phyloP scores from a whole-genome alignment of 2,797 vertebrate species.

The Sparus aurata region DNA sequence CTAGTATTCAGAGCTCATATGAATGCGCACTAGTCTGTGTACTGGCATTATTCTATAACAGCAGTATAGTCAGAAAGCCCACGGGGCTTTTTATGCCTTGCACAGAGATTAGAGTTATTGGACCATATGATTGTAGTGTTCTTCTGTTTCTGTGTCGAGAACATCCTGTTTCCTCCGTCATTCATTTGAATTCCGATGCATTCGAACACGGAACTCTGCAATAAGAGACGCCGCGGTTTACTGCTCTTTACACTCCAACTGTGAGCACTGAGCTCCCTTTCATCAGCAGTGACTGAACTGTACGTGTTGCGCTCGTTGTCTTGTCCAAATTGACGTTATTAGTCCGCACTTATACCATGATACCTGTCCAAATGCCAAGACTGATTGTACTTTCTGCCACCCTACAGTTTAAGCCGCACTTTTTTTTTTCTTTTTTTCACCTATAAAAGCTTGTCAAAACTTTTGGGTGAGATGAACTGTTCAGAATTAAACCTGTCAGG shows the following conservation, averaged over 20 bases:
- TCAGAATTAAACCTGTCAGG: not conserved
- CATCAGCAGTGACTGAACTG: constrained; percentile 7
- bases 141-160: not conserved
- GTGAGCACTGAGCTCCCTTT: not conserved
- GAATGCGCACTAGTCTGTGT: too few species aligned
- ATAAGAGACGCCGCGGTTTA: not conserved
- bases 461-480: not conserved
- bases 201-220: not conserved
- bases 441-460: not conserved
- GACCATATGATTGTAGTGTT: not conserved
- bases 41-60: too few species aligned
- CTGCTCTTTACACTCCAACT: not conserved
- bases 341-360: not conserved
- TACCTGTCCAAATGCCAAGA: not conserved
- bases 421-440: not conserved
- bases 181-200: not conserved
- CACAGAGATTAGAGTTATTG: constrained; percentile 1
- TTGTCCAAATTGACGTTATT: not conserved
- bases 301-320: not conserved
- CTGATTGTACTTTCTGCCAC: not conserved
- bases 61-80: too few species aligned
- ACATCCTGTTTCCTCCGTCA: not conserved
- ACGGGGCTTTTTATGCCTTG: not conserved
- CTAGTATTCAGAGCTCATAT: too few species aligned
- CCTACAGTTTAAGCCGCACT: not conserved